Evolutionary conservation across 2,797 vertebrate species (phyloP), one percentile per base, ranked within the genome.

Genomic region (Vespertilio murinus): DNA sequence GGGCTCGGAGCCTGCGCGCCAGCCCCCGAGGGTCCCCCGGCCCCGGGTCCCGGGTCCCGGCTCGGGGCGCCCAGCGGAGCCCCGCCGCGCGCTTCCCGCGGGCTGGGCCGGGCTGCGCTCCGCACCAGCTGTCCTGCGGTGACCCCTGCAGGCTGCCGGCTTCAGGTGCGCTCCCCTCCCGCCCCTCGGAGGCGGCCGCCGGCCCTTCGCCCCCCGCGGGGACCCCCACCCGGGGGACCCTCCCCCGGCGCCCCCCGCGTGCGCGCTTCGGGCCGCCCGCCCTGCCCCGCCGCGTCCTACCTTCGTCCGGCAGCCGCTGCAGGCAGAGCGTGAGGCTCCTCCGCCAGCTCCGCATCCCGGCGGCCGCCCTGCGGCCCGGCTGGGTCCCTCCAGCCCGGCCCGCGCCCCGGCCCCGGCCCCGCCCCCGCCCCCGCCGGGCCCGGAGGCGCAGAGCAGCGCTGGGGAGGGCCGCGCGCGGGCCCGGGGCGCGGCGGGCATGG

Each of bases 301-400:
- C 99, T 97, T 99, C 99, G 96, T 99, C 99, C 93, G 99, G 99
- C 98, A 99, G 98, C 97, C 99, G 98, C 98, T 99, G 99, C 98
- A 99, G 98, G 96, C 99, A 99, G 96, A 99, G 97, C 98, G 98
- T 98, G 97, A 99, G 98, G 98, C 99, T 99, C 97, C 98, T 99
- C 97, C 99, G 98, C 99, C 99, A 99, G 93, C 99, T 98, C 77
- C 99, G 99, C 99, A 99, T 99, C 95, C 96, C 97, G 88, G 95
- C 96, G 6, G 89, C 89, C 74, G 96, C 91, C 79, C 96, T 77
- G 92, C 90, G 93, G 95, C 93, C 99, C 99, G 99, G 90, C 99
- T 99, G 71, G 99, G 99, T 99, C 93, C 94, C 94, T 96, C 96
- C 96, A 3, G 88, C 74, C 33, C 90, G 74, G 67, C 92, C 56